Percentiles rank a stretch among this genome's conserved stretches.
Evolutionary conservation across 2,888 invertebrate genomes (phyloP).

Genomic region (Dysmachus trigonus): DNA sequence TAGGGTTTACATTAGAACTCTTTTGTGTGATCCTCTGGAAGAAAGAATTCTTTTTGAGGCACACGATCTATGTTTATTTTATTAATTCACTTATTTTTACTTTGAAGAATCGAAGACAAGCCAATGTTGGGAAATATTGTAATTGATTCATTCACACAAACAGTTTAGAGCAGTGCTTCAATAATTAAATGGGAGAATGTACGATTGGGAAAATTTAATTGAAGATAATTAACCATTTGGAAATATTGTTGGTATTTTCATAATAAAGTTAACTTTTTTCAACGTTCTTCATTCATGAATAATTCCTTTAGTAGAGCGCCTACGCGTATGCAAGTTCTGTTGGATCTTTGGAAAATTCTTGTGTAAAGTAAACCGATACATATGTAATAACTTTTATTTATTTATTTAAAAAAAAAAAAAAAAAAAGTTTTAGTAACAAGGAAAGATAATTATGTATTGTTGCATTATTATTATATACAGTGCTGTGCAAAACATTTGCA

Average conservation of each 20-base stretch:
- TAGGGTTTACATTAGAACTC: neutral
- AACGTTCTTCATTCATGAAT: neutral
- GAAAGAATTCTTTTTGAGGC: slow-evolving; percentile 3
- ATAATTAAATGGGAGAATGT: neutral
- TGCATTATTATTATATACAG: too few species aligned
- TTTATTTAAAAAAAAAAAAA: too few species aligned
- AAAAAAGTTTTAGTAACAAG: too few species aligned
- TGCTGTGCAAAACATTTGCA: too few species aligned
- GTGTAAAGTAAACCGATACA: too few species aligned
- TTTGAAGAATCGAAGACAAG: neutral
- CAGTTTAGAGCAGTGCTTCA: neutral
- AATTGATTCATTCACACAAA: neutral
- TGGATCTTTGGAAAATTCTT: neutral
- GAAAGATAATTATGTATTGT: too few species aligned
- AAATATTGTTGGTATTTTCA: neutral
- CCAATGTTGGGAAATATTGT: neutral
- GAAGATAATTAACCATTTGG: neutral
- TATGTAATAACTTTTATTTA: too few species aligned
- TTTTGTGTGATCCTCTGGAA: neutral
- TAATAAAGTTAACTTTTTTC: too few species aligned
- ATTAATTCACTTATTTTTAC: neutral
- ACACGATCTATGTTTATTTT: neutral
- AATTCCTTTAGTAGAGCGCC: neutral
- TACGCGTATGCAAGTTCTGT: neutral
- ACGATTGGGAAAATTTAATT: neutral